These are phyloP conservation scores for Saccostrea echinata DNA, from an alignment of 1,140 invertebrate species.

Conservation along the genomic window DNA sequence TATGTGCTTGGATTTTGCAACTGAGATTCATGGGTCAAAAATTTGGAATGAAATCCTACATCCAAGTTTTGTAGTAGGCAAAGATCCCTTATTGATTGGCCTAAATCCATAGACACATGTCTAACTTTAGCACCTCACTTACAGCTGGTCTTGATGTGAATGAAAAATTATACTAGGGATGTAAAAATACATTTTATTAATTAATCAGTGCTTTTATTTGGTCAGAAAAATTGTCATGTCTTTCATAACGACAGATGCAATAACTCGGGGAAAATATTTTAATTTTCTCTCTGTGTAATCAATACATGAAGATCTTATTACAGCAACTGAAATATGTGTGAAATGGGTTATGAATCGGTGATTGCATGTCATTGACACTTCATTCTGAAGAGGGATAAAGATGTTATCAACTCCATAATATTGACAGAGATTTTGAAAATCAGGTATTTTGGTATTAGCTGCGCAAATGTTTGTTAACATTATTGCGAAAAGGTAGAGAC, in stretches of 20 bases:
- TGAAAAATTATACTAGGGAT: too few relatives aligned
- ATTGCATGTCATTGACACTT: constrained; percentile 24
- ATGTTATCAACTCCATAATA: background rate
- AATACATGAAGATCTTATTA: constrained; percentile 11
- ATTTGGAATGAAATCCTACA: too few relatives aligned
- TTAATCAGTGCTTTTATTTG: too few relatives aligned
- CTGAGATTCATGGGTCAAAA: too few relatives aligned
- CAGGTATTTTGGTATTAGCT: constrained; percentile 6
- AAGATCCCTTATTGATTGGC: too few relatives aligned
- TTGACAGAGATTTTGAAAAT: constrained; percentile 2
- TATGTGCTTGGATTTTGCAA: too few relatives aligned
- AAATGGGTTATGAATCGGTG: constrained; percentile 6
- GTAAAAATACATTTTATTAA: too few relatives aligned
- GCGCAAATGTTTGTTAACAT: background rate
- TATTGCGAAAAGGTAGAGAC: background rate
- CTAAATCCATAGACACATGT: too few relatives aligned
- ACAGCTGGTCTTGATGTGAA: too few relatives aligned
- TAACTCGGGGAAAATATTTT: background rate
- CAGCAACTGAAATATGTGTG: constrained; percentile 13
- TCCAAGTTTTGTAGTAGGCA: too few relatives aligned
- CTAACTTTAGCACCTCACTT: too few relatives aligned
- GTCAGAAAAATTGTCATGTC: background rate
- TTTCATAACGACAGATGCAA: background rate
- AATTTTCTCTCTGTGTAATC: constrained; percentile 11
- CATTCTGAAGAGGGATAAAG: constrained; percentile 10